phyloP scores from a whole-genome alignment of 92 coral and sea anemone genomes.

The Parazoanthus atlanticus region DNA sequence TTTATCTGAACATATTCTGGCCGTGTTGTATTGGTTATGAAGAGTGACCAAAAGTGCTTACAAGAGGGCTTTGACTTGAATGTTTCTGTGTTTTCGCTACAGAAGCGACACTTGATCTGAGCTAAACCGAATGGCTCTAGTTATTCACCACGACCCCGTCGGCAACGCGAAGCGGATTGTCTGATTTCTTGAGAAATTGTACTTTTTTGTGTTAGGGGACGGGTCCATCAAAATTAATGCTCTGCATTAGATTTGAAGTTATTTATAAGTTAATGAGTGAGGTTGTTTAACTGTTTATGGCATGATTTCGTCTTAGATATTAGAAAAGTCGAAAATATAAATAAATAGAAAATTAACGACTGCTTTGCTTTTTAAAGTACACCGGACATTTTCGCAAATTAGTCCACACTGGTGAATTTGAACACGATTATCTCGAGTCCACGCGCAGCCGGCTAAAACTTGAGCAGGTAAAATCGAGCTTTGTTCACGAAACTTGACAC shows the following conservation, averaged over 20 bases:
- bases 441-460: slow-evolving; percentile 27
- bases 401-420: neutral
- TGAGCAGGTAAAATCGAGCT: slow-evolving; percentile 52
- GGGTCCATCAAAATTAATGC: neutral
- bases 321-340: neutral
- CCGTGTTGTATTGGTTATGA: neutral
- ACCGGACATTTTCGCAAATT: neutral
- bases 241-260: neutral
- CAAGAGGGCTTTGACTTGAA: slow-evolving; percentile 31
- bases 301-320: neutral
- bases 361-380: neutral
- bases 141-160: slow-evolving; percentile 18
- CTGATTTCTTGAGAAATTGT: slow-evolving; percentile 18
- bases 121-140: neutral
- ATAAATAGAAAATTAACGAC: no score
- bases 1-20: neutral
- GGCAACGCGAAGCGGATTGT: neutral
- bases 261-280: neutral
- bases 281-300: neutral
- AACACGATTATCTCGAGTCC: slow-evolving; percentile 1
- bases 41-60: slow-evolving; percentile 6
- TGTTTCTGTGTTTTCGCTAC: slow-evolving; percentile 32
- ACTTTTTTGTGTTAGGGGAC: neutral
- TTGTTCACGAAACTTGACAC: slow-evolving; percentile 69
- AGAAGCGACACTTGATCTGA: slow-evolving; percentile 38